These are phyloP conservation scores for Polypedilum pembai DNA, from an alignment of 1,140 invertebrate genomes.

Conservation along the genomic window DNA sequence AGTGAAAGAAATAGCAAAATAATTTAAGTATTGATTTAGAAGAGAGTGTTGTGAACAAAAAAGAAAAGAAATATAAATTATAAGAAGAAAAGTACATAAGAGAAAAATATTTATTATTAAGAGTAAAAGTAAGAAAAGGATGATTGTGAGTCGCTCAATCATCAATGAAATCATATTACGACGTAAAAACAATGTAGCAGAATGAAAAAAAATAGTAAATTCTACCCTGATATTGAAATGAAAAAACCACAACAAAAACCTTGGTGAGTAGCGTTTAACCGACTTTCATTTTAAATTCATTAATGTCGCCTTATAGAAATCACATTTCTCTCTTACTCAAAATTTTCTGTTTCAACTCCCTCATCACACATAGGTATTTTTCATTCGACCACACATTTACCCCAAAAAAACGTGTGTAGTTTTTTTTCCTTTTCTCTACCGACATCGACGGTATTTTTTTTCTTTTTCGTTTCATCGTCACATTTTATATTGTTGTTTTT, in stretches of 20 bases:
- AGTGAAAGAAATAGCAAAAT: too few species aligned
- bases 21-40: too few species aligned
- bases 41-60: neutral
- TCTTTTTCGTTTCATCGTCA: conserved; percentile 20
- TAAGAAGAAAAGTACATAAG: neutral
- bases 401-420: conserved; percentile 9
- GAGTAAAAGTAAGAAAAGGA: neutral
- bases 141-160: neutral
- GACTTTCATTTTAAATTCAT: neutral
- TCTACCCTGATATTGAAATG: conserved; percentile 24
- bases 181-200: conserved; percentile 25
- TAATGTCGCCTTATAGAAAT: neutral
- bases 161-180: neutral
- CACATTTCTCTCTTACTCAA: neutral
- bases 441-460: neutral
- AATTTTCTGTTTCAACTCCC: neutral
- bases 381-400: conserved; percentile 27
- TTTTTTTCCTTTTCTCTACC: neutral
- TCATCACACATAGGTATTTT: conserved; percentile 22
- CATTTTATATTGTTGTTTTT: conserved; percentile 17
- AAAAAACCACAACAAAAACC: conserved; percentile 28
- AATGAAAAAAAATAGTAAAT: conserved; percentile 26
- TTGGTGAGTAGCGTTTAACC: neutral
- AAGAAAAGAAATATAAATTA: neutral
- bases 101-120: neutral